Evolutionary conservation across 2,797 vertebrate genomes (phyloP).

Genomic region (Rhabdophis nuchalis): DNA sequence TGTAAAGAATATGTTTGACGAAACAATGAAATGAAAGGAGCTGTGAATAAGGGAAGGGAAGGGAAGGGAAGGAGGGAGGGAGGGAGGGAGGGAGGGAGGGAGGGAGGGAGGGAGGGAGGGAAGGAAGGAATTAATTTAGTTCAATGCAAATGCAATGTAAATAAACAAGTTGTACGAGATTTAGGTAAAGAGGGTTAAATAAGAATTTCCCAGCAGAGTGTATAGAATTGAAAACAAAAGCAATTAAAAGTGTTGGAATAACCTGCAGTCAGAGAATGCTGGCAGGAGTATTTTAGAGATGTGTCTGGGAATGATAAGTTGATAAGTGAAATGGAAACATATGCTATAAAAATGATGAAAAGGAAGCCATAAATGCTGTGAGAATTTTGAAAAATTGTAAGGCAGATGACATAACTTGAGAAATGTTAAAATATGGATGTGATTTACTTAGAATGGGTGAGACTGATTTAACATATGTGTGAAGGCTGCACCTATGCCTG

Average conservation of each 20-base stretch:
- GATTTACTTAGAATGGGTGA: neutral
- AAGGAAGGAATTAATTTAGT: neutral
- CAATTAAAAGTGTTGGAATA: neutral
- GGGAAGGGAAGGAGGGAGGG: too few relatives aligned
- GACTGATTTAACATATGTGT: neutral
- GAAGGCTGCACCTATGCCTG: neutral
- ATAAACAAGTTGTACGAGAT: neutral
- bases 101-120: neutral
- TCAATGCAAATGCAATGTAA: neutral
- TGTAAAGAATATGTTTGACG: neutral
- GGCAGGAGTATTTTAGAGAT: neutral
- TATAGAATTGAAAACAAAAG: neutral
- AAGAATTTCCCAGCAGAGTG: neutral
- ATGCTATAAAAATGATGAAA: neutral
- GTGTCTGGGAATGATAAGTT: neutral
- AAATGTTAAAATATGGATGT: neutral
- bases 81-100: neutral
- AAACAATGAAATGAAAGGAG: neutral
- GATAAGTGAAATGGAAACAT: neutral
- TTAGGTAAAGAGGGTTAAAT: neutral
- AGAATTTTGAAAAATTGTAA: neutral
- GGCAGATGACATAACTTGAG: neutral
- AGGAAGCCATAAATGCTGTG: neutral
- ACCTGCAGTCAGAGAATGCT: neutral
- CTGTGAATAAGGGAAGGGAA: neutral